Base-by-base conservation (phyloP, 2,797 vertebrate species). In the Buceros bicornis region DNA sequence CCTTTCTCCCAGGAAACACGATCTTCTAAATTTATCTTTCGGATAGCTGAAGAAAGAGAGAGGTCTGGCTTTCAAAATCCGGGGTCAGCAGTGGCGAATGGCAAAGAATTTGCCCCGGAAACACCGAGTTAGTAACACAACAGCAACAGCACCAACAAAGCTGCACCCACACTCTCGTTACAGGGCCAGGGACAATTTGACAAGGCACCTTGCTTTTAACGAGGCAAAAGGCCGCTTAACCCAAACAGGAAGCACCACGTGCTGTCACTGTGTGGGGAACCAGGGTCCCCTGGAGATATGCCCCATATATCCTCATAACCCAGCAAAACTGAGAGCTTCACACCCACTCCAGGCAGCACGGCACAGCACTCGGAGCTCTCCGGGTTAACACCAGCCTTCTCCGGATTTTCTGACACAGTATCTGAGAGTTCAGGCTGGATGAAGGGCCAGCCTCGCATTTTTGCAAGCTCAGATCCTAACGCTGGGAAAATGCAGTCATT, bases 11-110 rank as follows among this genome's bases (percentile, higher is more conserved):
- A 95, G 84, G 84, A 95, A 95, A 92, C 5, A 1, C 62, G 69
- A 58, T 40, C 72, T 88, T 83, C 97, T 95, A 97, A 95, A 96
- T 95, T 95, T 95, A 93, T 78, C 73, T 89, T 74, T 93, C 9
- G n/a, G 57, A 35, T 71, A 79, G 77, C 84, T 65, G 58, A 87
- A 90, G 90, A 93, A 95, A 80, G 79, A 89, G 42, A 57, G 45
- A 40, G 71, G 81, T 91, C 76, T 56, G 40, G 79, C 70, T 95
- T 97, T 88, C 79, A 92, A 94, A 92, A 87, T 37, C 81, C 1
- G 5, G 86, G 76, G 82, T 74, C 77, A 83, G 47, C 82, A 37
- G 48, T 70, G 79, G 71, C 35, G 2, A 90, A 84, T 16, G 85
- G 72, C 67, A 54, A 83, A 82, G 74, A 8, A 24, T 71, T 86